Conservation (phyloP, 1,140 invertebrate genomes). For the Cryptotermes secundus region DNA sequence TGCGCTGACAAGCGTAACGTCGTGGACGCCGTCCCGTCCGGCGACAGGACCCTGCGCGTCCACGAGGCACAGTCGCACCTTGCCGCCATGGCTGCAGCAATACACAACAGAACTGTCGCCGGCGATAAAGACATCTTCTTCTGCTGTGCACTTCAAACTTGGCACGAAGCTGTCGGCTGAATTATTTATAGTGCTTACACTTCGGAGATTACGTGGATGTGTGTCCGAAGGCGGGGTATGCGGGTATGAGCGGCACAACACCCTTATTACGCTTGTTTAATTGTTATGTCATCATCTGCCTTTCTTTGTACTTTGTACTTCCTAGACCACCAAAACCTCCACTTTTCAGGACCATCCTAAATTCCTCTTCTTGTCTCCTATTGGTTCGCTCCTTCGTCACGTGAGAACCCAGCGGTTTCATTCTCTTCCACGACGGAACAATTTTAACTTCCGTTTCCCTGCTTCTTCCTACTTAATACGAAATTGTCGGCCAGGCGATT, state of each 20-base stretch:
- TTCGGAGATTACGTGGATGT: not conserved
- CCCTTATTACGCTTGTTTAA: too few relatives aligned
- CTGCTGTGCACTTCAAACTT: not conserved
- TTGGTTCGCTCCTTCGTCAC: too few relatives aligned
- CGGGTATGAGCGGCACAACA: not conserved
- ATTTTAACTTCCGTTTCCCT: too few relatives aligned
- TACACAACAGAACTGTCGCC: not conserved
- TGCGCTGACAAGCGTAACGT: not conserved
- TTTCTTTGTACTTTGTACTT: too few relatives aligned
- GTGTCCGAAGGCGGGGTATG: not conserved
- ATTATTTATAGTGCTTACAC: constrained; percentile 10
- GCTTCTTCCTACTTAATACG: too few relatives aligned
- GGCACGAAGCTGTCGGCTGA: not conserved
- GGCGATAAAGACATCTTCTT: not conserved
- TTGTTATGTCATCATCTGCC: too few relatives aligned
- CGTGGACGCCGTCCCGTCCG: not conserved
- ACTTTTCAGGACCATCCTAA: too few relatives aligned
- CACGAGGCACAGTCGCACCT: not conserved
- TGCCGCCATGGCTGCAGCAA: not conserved
- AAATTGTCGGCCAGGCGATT: too few relatives aligned
- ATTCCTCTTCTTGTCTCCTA: too few relatives aligned
- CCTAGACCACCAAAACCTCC: too few relatives aligned
- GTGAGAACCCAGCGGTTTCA: too few relatives aligned
- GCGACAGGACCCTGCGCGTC: not conserved
- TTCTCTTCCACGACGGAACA: too few relatives aligned